phyloP scores from a whole-genome alignment of 2,797 vertebrate genomes.

The Micromesistius poutassou region DNA sequence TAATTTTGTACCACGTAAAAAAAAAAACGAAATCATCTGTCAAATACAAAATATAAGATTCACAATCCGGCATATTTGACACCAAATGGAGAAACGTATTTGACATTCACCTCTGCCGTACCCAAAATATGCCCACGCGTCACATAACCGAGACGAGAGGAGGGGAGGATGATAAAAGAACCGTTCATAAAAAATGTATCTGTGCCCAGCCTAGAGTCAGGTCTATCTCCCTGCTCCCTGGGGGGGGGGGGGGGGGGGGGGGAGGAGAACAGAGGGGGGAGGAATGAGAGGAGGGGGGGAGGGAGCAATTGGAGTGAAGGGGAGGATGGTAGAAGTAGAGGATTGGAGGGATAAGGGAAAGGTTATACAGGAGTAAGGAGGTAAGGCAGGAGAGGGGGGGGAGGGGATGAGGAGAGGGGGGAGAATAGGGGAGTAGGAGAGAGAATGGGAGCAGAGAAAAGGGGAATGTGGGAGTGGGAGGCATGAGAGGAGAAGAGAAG shows the following conservation, averaged over 20 bases:
- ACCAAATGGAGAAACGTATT: background rate
- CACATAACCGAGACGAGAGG: conserved; percentile 1
- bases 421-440: background rate
- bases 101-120: background rate
- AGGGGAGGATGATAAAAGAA: background rate
- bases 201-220: background rate
- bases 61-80: background rate
- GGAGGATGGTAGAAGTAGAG: background rate
- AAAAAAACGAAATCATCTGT: background rate
- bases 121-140: background rate
- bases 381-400: background rate
- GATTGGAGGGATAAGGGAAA: background rate
- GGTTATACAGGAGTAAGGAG: background rate
- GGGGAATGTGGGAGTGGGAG: background rate
- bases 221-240: background rate
- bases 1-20: background rate
- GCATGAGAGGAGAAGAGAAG: conserved; percentile 8
- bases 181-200: too few species aligned
- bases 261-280: too few species aligned
- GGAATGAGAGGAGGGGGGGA: background rate
- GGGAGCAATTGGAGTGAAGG: too few species aligned
- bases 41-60: background rate
- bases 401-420: too few species aligned
- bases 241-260: too few species aligned
- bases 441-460: background rate